These are phyloP conservation scores for Maniola jurtina DNA, from an alignment of 1,140 invertebrate genomes.

Conservation along the genomic window DNA sequence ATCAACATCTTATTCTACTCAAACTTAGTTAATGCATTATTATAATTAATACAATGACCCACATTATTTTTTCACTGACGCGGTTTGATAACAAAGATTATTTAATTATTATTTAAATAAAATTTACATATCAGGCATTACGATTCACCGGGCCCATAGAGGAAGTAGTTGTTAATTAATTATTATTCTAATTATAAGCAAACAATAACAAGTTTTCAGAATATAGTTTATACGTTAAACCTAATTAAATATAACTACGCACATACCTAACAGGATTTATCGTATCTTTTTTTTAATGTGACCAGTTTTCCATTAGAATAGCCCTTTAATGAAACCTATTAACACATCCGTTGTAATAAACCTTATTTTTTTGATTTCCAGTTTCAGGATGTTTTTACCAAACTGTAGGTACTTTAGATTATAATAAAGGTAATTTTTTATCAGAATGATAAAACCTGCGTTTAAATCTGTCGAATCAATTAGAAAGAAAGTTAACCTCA, in stretches of 20 bases:
- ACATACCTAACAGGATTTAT: not conserved
- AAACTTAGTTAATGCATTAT: not conserved
- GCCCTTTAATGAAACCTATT: too few relatives aligned
- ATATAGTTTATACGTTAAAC: not conserved
- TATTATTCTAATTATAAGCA: constrained; percentile 11
- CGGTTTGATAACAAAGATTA: not conserved
- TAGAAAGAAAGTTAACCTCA: too few relatives aligned
- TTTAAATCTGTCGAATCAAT: too few relatives aligned
- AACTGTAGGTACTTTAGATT: too few relatives aligned
- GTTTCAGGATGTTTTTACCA: too few relatives aligned
- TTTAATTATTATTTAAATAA: constrained; percentile 4
- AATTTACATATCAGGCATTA: constrained; percentile 1
- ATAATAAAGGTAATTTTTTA: too few relatives aligned
- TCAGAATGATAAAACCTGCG: too few relatives aligned
- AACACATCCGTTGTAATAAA: too few relatives aligned
- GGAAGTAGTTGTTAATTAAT: not conserved
- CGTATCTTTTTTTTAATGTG: not conserved
- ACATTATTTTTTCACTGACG: constrained; percentile 6
- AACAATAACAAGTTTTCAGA: not conserved
- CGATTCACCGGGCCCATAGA: not conserved
- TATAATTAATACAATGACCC: not conserved
- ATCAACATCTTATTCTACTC: not conserved
- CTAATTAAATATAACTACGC: not conserved
- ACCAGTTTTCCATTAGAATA: too few relatives aligned
- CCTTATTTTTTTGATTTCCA: too few relatives aligned